Conservation (phyloP, 2,888 invertebrate species). For the Parnassius apollo region DNA sequence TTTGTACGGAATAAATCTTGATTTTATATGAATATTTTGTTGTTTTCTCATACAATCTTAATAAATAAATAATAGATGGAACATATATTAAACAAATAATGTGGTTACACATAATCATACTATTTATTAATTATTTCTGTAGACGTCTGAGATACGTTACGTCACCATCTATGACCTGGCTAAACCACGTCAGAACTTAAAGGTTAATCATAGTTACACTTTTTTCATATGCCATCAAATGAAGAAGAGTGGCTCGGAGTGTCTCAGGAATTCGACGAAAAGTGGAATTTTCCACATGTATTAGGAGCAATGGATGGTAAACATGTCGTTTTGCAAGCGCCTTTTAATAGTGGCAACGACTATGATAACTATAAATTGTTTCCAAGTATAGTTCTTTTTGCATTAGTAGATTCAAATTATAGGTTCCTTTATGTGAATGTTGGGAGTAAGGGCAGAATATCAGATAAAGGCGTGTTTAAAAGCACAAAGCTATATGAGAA, state of each 20-base stretch:
- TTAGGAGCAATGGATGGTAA: conserved; percentile 33
- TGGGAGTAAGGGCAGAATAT: not conserved
- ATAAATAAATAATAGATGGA: no score
- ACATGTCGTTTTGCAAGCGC: conserved; percentile 39
- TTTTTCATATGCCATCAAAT: not conserved
- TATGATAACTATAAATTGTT: conserved; percentile 44
- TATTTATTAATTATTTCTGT: no score
- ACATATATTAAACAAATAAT: no score
- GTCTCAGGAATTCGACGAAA: conserved; percentile 35
- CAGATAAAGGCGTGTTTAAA: conserved; percentile 22
- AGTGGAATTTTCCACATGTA: conserved; percentile 28
- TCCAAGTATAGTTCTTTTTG: not conserved
- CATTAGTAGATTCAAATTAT: not conserved
- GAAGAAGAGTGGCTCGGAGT: conserved; percentile 40
- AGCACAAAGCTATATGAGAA: conserved; percentile 10
- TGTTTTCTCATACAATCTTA: no score
- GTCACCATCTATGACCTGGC: no score
- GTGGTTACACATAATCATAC: no score
- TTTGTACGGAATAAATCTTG: no score
- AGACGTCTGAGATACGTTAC: no score
- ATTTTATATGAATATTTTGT: no score
- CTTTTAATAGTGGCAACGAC: conserved; percentile 39
- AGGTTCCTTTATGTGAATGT: not conserved
- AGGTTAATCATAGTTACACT: not conserved
- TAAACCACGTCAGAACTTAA: no score